Base-by-base conservation (phyloP, 2,797 vertebrate species). In the Labeo calbasu region DNA sequence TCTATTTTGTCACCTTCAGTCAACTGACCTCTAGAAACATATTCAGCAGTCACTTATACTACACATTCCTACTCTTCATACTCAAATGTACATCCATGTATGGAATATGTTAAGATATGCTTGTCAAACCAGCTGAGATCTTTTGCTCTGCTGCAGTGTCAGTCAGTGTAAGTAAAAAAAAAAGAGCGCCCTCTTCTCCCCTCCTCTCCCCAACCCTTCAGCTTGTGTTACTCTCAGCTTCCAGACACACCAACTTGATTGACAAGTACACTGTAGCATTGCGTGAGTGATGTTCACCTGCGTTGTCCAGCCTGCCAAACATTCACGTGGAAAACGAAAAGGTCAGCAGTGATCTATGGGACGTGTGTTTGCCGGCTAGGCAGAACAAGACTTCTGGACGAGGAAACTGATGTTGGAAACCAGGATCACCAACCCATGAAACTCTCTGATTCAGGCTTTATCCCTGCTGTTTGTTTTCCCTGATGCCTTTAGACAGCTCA, bases 341-440 rank as follows among this genome's bases (percentile, higher is more conserved):
- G 86, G 85, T 86, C 86, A 85, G 23, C 77, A 53, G 50, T 82
- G 79, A 82, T 86, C 80, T 84, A 83, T 78, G 32, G 71, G 69
- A 83, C 19, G 15, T 21, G 10, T 28, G 76, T 61, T 81, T 82
- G 25, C n/a, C 11, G 5, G 72, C 66, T 40, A 36, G 23, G 51
- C 69, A 46, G 57, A 85, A 87, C 55, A 85, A 78, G 32, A 85
- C 25, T 66, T 83, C 70, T 14, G 10, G 19, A 65, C 66, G 40
- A 78, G 55, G 68, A 36, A 36, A 69, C 65, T 82, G 55, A 70
- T 83, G 70, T 72, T 57, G 43, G 36, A 63, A 57, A 57, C 8
- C 12, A 53, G 19, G 70, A 77, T 71, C 40, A 61, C 46, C 51
- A 82, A 80, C 48, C 59, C 63, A 61, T 85, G 69, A 69, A 77